Percentiles rank a stretch among this genome's conserved stretches.
Evolutionary conservation across 2,113 vertebrate species (phyloP).

Genomic region (Dascyllus trimaculatus): DNA sequence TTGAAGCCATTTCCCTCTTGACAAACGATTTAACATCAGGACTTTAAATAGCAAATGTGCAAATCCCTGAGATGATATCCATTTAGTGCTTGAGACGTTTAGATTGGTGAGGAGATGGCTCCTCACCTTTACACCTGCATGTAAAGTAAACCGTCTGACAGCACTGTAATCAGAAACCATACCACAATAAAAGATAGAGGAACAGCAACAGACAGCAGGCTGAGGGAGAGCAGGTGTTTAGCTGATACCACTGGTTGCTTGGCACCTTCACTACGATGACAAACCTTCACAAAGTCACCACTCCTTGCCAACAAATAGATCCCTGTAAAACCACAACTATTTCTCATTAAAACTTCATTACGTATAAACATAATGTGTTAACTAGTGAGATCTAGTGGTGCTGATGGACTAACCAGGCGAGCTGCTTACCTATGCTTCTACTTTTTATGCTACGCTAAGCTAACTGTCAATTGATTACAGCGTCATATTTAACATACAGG

Average conservation of each 20-base stretch:
- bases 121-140: not conserved
- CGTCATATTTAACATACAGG: not conserved
- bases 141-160: slow-evolving; percentile 15
- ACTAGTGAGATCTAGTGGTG: not conserved
- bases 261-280: slow-evolving; percentile 27
- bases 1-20: not conserved
- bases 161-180: slow-evolving; percentile 37
- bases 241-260: slow-evolving; percentile 38
- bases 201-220: slow-evolving; percentile 23
- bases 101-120: not conserved
- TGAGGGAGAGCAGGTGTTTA: slow-evolving; percentile 46
- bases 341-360: not conserved
- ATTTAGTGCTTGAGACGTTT: slow-evolving; percentile 13
- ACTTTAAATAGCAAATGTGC: slow-evolving; percentile 14
- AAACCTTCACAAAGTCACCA: slow-evolving; percentile 26
- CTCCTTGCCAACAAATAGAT: slow-evolving; percentile 3
- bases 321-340: not conserved
- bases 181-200: slow-evolving; percentile 11
- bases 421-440: not conserved
- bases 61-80: slow-evolving; percentile 9
- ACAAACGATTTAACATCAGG: not conserved
- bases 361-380: not conserved
- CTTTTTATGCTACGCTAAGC: slow-evolving; percentile 11
- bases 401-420: not conserved
- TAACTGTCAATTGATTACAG: not conserved